Conservation (phyloP, 2,797 vertebrate genomes). For the Limnodromus scolopaceus region DNA sequence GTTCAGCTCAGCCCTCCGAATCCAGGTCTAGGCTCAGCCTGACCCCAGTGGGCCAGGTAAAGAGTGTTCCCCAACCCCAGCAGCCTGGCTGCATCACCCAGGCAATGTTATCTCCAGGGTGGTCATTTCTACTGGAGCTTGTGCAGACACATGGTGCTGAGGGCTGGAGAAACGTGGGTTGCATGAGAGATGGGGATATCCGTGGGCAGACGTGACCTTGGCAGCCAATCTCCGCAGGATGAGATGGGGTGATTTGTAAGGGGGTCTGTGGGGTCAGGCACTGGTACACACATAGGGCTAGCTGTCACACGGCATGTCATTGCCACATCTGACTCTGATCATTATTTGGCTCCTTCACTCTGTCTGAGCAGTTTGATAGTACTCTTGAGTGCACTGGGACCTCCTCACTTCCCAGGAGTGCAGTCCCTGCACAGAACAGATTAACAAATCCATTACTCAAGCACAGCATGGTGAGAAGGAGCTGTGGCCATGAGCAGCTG, state of each 20-base stretch:
- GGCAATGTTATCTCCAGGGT: not conserved
- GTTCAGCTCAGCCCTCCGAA: not conserved
- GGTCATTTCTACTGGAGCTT: not conserved
- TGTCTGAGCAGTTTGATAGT: not conserved
- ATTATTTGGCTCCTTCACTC: not conserved
- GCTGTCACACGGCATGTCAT: fast-evolving
- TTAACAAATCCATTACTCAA: not conserved
- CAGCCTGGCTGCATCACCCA: not conserved
- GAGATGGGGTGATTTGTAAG: not conserved
- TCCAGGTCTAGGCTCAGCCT: not conserved
- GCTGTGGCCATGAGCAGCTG: not conserved
- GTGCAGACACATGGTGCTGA: not conserved
- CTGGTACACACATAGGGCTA: not conserved
- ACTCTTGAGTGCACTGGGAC: not conserved
- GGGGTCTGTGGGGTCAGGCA: not conserved
- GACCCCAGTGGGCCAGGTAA: fast-evolving
- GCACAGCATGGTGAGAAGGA: fast-evolving
- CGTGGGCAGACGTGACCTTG: fast-evolving
- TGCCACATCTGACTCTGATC: not conserved
- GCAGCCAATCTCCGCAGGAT: not conserved
- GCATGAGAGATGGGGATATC: not conserved
- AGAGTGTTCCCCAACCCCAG: not conserved
- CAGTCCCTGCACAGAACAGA: not conserved
- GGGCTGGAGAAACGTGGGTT: fast-evolving
- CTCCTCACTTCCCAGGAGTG: not conserved